Evolutionary conservation across 2,888 invertebrate species (phyloP).

Genomic region (Pandemis cinnamomeana): DNA sequence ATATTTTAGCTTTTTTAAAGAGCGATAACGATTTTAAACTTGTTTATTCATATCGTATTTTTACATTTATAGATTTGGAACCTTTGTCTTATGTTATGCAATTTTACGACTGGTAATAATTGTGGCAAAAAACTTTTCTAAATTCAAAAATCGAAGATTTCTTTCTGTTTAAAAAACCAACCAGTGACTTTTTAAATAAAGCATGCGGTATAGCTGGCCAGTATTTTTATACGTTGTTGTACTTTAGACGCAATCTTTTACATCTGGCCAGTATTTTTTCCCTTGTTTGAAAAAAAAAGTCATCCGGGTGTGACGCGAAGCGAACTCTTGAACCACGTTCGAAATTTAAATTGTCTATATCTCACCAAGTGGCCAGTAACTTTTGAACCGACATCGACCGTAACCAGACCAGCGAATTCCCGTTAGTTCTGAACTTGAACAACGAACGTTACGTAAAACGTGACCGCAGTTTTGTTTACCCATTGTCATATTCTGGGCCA

Average conservation of each 20-base stretch:
- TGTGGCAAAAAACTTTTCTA: no score
- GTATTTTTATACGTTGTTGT: no score
- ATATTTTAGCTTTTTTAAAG: conserved; percentile 2
- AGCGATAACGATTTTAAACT: neutral
- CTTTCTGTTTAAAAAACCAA: no score
- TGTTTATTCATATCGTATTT: neutral
- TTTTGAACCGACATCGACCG: neutral
- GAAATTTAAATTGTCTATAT: no score
- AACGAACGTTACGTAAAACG: neutral
- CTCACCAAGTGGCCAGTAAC: neutral
- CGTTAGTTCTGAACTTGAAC: neutral
- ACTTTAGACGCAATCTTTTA: no score
- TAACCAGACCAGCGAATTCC: neutral
- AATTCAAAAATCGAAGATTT: no score
- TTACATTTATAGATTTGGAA: neutral
- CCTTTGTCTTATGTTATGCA: neutral
- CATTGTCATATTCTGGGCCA: neutral
- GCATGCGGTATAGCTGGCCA: no score
- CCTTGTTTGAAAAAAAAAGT: no score
- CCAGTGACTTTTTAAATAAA: no score
- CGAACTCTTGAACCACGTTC: neutral
- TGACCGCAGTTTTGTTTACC: neutral
- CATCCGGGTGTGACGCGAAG: no score
- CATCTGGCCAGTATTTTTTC: no score
- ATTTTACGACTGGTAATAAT: no score